phyloP scores from a whole-genome alignment of 2,888 invertebrate genomes.

The Rhamnusium bicolor region DNA sequence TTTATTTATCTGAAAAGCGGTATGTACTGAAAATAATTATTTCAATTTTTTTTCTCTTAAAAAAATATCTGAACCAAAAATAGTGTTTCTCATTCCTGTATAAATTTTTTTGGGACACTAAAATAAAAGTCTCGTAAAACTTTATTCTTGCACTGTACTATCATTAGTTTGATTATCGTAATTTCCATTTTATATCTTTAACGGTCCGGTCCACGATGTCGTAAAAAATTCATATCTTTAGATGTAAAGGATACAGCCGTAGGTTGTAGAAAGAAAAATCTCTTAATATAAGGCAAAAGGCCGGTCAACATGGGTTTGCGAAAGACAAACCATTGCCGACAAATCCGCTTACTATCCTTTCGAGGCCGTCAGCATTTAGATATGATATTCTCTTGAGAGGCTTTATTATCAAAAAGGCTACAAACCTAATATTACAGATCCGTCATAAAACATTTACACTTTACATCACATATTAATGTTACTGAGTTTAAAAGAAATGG shows the following conservation, averaged over 20 bases:
- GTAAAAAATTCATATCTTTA: not conserved
- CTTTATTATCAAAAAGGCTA: slow-evolving; percentile 3
- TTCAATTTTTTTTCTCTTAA: too few species aligned
- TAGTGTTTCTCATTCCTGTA: too few species aligned
- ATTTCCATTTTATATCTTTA: not conserved
- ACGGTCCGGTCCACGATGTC: not conserved
- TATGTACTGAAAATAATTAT: too few species aligned
- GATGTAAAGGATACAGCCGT: not conserved
- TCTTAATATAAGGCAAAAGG: not conserved
- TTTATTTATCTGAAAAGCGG: too few species aligned
- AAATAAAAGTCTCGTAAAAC: not conserved
- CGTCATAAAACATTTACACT: not conserved
- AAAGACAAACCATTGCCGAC: not conserved
- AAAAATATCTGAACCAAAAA: too few species aligned
- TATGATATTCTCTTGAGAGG: slow-evolving; percentile 7
- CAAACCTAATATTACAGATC: not conserved
- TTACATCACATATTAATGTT: not conserved
- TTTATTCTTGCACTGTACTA: not conserved
- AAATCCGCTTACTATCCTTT: not conserved
- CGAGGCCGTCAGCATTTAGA: slow-evolving; percentile 8
- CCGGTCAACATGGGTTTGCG: not conserved
- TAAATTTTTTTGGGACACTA: too few species aligned
- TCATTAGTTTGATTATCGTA: not conserved
- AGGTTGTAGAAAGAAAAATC: not conserved
- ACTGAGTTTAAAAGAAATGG: too few species aligned